Evolutionary conservation across 2,113 vertebrate genomes (phyloP), one percentile per base, ranked within the genome.

Genomic region (Petrocephalus microphthalmus): DNA sequence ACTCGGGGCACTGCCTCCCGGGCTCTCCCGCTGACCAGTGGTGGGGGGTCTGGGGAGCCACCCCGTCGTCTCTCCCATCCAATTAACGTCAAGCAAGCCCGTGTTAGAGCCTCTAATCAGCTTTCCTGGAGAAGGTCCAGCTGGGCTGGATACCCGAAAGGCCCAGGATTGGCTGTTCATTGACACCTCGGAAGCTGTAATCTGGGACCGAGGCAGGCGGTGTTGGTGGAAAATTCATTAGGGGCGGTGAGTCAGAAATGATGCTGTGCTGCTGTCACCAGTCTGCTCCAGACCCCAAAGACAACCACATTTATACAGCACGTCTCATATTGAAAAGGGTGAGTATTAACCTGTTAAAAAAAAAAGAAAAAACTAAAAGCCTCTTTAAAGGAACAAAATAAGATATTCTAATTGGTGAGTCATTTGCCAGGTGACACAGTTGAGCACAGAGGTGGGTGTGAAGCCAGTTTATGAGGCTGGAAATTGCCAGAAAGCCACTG

Each of bases 81-180:
- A 53, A 87, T 90, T 90, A 91, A 89, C 84, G 67, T 25, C 33
- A 33, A 47, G 17, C 54, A 81, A 2, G 22, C 88, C 57, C 54
- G 17, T 29, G n/a, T 90, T 89, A 33, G 85, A 89, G 78, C 47
- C 56, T 86, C 84, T 90, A 87, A 91, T 89, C 56, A 85, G 84
- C 71, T 87, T 56, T 83, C 60, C 74, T 89, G 86, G 87, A 67
- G 45, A 22, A 47, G 67, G n/a, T 89, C 64, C 86, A 89, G 87
- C 56, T 17, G 57, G 85, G 87, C 54, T 88, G 53, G 88, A 86
- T 87, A 84, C 56, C 67, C 88, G 54, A 84, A 86, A 91, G 90
- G 19, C 82, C 33, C 84, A 74, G 89, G 90, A 88, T 67, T 45
- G 83, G 83, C 64, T 22, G 64, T 87, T 84, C 71, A 81, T 57